These are phyloP conservation scores for Calameuta idolon DNA, from an alignment of 2,888 invertebrate genomes.

Conservation along the genomic window DNA sequence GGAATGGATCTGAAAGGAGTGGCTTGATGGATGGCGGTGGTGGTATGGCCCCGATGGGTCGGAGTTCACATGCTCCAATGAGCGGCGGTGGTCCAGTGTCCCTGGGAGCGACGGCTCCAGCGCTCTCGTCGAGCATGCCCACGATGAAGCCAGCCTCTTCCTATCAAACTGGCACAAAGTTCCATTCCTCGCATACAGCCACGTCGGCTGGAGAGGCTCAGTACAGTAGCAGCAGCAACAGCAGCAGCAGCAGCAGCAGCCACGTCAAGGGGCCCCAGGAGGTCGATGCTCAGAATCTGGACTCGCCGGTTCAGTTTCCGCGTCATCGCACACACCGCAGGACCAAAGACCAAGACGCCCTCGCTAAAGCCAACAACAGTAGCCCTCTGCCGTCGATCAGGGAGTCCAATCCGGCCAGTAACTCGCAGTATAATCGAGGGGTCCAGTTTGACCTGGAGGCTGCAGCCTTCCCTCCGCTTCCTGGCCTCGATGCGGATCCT, in stretches of 20 bases:
- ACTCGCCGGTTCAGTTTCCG: slow-evolving; percentile 53
- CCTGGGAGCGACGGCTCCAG: slow-evolving; percentile 43
- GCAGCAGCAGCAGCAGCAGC: slow-evolving; percentile 39
- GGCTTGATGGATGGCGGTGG: slow-evolving; percentile 47
- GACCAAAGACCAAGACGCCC: slow-evolving; percentile 63
- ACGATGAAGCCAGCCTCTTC: slow-evolving; percentile 57
- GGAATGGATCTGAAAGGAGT: slow-evolving; percentile 60
- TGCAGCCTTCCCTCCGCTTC: slow-evolving; percentile 84
- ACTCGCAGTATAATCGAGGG: slow-evolving; percentile 67
- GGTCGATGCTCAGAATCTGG: slow-evolving; percentile 50
- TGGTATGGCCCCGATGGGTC: slow-evolving; percentile 57
- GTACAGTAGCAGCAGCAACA: slow-evolving; percentile 40
- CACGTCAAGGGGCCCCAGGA: slow-evolving; percentile 48
- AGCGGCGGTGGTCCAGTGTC: slow-evolving; percentile 39
- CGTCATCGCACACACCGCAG: slow-evolving; percentile 64
- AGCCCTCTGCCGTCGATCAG: slow-evolving; percentile 56
- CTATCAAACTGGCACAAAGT: slow-evolving; percentile 63
- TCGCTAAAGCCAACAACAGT: slow-evolving; percentile 55
- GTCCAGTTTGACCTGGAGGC: slow-evolving; percentile 84
- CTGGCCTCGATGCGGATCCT: slow-evolving; percentile 71
- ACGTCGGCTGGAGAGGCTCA: slow-evolving; percentile 29
- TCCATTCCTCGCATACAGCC: slow-evolving; percentile 60
- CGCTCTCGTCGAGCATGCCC: slow-evolving; percentile 56
- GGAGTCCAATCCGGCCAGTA: slow-evolving; percentile 43
- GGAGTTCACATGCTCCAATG: slow-evolving; percentile 56